Base-by-base conservation (phyloP, 1,140 invertebrate genomes). In the Samia ricini region DNA sequence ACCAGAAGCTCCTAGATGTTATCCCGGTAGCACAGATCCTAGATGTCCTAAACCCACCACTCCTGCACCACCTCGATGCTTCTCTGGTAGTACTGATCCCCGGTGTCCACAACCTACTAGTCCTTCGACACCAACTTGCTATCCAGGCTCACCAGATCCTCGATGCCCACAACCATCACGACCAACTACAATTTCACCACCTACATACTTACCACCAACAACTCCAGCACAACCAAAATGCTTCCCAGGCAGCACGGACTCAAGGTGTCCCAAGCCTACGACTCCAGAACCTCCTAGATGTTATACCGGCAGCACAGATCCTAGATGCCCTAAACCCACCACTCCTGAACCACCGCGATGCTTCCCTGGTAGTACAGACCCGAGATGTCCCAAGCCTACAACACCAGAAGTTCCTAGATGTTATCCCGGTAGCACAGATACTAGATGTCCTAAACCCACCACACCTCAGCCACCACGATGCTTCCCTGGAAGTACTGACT, bases 341-440 rank as follows among this genome's bases (percentile, higher is more conserved):
- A 68, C 74, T 19, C 61, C 66, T 10, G 65, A 49, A 24, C 48
- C 71, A 61, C 76, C 74, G 8, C 66, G 67, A 0, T 91, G 90
- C 66, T 87, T 76, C 60, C 90, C 89, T 8, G 91, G 91, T 22
- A 82, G 79, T 24, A 71, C 68, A 6, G 85, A 91, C 78, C 88
- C 90, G 55, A 63, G 84, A 61, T 91, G 88, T 72, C 86, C 88
- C 8, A 72, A 70, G 26, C 61, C 74, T 22, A 63, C 74, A 51
- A 75, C 77, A 1, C 70, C 72, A n/a, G 60, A 15, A 60, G 36
- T 64, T 57, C 75, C 74, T 0, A 26, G 26, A 2, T 63, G 61
- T 24, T 63, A 22, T 22, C 61, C 61, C 3, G 61, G 61, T 2
- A 51, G 18, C 48, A 36, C 7, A 10, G 61, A 63, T 5, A 55